Conservation (phyloP, 2,797 vertebrate genomes). For the Danio kyathit region DNA sequence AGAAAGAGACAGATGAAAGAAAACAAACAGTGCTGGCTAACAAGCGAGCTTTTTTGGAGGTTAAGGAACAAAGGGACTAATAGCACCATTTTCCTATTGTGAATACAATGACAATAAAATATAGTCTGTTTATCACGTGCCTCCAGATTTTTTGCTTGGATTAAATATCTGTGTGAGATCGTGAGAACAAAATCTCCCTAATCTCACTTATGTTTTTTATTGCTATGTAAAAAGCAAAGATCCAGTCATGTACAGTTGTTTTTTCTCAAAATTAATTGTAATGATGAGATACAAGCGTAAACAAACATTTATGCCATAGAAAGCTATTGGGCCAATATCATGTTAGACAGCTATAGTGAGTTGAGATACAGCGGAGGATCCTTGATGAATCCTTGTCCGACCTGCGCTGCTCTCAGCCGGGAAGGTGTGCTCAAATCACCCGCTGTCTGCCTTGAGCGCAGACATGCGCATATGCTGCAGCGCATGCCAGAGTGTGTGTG, state of each 20-base stretch:
- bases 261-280: slow-evolving; percentile 76
- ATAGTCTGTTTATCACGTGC: slow-evolving; percentile 30
- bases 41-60: slow-evolving; percentile 71
- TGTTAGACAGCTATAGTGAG: too few relatives aligned
- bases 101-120: slow-evolving; percentile 64
- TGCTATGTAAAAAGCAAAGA: slow-evolving; percentile 77
- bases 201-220: slow-evolving; percentile 54
- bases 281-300: slow-evolving; percentile 73
- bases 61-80: slow-evolving; percentile 70
- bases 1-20: slow-evolving; percentile 66
- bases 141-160: slow-evolving; percentile 14
- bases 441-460: too few relatives aligned
- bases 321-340: slow-evolving; percentile 53
- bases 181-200: slow-evolving; percentile 59
- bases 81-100: slow-evolving; percentile 71
- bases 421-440: too few relatives aligned
- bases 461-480: too few relatives aligned
- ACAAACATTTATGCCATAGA: background rate
- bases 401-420: too few relatives aligned
- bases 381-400: too few relatives aligned
- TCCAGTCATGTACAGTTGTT: slow-evolving; percentile 62
- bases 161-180: slow-evolving; percentile 3
- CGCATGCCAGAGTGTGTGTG: too few relatives aligned
- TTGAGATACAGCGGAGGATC: too few relatives aligned
- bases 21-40: slow-evolving; percentile 80